Evolutionary conservation across 2,888 invertebrate genomes (phyloP), one percentile per base, ranked within the genome.

Genomic region (Aleiodes leptofemur): DNA sequence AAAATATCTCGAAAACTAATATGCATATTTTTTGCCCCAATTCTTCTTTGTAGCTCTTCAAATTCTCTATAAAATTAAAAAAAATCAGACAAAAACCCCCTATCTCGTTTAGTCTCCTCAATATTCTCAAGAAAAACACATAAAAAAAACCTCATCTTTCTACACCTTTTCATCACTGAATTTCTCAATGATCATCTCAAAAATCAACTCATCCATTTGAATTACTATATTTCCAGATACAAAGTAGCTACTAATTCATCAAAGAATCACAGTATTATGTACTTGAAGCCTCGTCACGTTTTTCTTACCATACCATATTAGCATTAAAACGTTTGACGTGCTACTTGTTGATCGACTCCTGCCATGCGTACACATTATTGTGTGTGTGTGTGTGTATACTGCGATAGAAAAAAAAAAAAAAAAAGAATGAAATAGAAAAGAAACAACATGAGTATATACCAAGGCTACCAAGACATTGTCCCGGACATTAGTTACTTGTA

Each of bases 401-500:
- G 0, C 8, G 3, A 43, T 9, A 11, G 7, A 43, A 9, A 43
- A 50, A 61, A 38, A 9, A 43, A 50, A 61, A 38, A 50, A 51
- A 43, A 64, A 31, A 70, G 14, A 70, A 23, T 23, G 23, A 50
- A 61, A 38, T 23, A 23, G 23, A 23, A 23, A 50, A 51, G 7
- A 64, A 31, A 70, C 11, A 70, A 55, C 11, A 31, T 43, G 13
- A 64, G 56, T 48, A 23, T 23, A 23, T 2, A 23, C 57, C 72
- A 75, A 75, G 75, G 75, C 72, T 59, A 51, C 64, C 68, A 66
- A 73, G 66, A 34, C 66, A 73, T 73, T 73, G 73, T 73, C 73
- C 73, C 73, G 73, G 73, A 73, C 73, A 55, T 73, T 66, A 50
- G 23, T 13, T 43, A 72, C 48, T 69, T 38, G 61, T 61, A 61